Conservation (phyloP, 2,113 vertebrate species). For the Murina feae region DNA sequence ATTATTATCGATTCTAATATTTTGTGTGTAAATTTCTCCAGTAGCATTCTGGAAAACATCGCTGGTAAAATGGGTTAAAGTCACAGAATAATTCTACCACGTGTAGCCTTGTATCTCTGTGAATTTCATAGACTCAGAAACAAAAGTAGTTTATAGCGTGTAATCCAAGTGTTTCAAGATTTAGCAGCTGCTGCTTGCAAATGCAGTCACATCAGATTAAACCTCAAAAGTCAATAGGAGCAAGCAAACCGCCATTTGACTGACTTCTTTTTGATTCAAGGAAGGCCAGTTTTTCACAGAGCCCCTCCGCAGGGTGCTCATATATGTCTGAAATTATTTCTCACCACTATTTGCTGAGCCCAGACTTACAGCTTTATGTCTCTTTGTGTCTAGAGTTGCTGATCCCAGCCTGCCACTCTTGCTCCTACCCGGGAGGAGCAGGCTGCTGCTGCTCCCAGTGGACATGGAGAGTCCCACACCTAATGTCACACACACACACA, state of each 20-base stretch:
- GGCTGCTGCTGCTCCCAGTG: background rate
- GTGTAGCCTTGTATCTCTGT: background rate
- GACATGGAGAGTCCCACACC: background rate
- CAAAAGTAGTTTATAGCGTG: slow-evolving; percentile 38
- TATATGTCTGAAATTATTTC: background rate
- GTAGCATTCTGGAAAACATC: background rate
- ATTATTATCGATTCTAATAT: background rate
- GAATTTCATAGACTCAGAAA: slow-evolving; percentile 39
- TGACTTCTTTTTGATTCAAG: slow-evolving; percentile 19
- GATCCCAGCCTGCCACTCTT: background rate
- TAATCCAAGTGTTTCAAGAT: slow-evolving; percentile 29
- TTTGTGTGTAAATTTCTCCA: background rate
- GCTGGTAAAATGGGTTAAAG: background rate
- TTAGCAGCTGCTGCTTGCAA: slow-evolving; percentile 55
- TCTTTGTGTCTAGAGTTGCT: background rate
- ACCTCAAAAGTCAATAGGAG: background rate
- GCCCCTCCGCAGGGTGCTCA: background rate
- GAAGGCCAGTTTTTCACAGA: background rate
- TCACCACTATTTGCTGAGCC: background rate
- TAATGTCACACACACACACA: background rate
- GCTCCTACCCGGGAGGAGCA: rapidly evolving
- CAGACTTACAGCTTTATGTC: background rate
- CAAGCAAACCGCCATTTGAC: background rate
- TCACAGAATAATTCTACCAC: slow-evolving; percentile 4
- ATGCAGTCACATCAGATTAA: slow-evolving; percentile 31